Conservation (phyloP, 2,888 invertebrate species). For the Fragum fragum region DNA sequence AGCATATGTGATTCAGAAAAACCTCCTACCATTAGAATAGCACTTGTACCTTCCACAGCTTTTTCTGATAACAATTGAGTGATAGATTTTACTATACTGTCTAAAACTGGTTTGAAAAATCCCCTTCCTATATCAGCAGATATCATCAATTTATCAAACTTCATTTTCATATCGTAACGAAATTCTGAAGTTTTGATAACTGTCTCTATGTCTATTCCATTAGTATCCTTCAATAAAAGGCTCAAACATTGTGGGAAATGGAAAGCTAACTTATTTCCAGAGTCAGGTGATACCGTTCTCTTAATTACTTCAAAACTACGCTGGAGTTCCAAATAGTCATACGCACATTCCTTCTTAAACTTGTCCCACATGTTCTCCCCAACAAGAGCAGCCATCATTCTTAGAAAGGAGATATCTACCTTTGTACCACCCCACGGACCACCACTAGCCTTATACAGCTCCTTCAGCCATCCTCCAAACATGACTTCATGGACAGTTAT, state of each 20-base stretch:
- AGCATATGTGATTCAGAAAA: constrained; percentile 12
- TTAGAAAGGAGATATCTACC: background rate
- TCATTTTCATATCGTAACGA: background rate
- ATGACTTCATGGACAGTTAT: constrained; percentile 5
- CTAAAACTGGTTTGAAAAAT: background rate
- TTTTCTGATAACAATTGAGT: background rate
- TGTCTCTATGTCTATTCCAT: background rate
- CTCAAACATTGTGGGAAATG: background rate
- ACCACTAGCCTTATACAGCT: constrained; percentile 16
- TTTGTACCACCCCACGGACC: constrained; percentile 15
- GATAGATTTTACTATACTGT: background rate
- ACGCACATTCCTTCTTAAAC: background rate
- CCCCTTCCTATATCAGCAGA: background rate
- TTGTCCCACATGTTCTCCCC: background rate
- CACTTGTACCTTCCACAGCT: background rate
- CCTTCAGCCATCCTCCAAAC: background rate
- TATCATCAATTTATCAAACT: background rate
- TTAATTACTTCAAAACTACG: constrained; percentile 19
- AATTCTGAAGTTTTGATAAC: background rate
- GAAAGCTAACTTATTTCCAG: background rate
- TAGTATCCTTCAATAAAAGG: background rate
- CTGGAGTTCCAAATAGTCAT: constrained; percentile 1
- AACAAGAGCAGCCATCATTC: background rate
- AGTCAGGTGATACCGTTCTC: background rate
- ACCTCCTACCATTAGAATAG: constrained; percentile 18